These are phyloP conservation scores for Callinectes sapidus DNA, from an alignment of 2,888 invertebrate species.

Conservation along the genomic window DNA sequence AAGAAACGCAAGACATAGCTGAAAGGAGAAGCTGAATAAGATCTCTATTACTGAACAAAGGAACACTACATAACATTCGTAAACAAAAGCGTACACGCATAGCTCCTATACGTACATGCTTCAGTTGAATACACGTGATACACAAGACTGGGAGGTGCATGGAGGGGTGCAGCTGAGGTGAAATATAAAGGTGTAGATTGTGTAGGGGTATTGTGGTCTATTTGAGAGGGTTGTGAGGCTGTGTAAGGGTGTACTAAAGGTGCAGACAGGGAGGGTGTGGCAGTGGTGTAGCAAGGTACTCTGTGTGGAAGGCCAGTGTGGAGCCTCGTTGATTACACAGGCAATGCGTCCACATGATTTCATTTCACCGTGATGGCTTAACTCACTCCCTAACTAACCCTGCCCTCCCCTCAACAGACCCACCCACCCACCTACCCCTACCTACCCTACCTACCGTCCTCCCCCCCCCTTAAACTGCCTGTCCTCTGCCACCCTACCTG, in stretches of 20 bases:
- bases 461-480: not conserved
- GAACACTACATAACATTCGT: not conserved
- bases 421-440: not conserved
- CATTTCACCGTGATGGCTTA: constrained; percentile 7
- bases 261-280: too few relatives aligned
- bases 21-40: not conserved
- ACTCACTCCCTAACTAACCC: not conserved
- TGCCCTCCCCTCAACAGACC: not conserved
- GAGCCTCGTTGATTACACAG: constrained; percentile 18
- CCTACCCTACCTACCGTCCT: not conserved
- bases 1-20: not conserved
- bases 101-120: not conserved
- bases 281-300: not conserved
- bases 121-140: not conserved
- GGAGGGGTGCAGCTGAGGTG: not conserved
- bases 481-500: not conserved
- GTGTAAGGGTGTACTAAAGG: not conserved
- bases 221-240: not conserved
- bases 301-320: not conserved
- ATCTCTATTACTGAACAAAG: not conserved
- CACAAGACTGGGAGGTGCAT: not conserved
- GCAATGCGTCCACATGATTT: constrained; percentile 15
- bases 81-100: not conserved
- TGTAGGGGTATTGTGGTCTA: too few relatives aligned
- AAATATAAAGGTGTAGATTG: too few relatives aligned